These are phyloP conservation scores for Tetrapedia diversipes DNA, from an alignment of 2,888 invertebrate species.

Conservation along the genomic window DNA sequence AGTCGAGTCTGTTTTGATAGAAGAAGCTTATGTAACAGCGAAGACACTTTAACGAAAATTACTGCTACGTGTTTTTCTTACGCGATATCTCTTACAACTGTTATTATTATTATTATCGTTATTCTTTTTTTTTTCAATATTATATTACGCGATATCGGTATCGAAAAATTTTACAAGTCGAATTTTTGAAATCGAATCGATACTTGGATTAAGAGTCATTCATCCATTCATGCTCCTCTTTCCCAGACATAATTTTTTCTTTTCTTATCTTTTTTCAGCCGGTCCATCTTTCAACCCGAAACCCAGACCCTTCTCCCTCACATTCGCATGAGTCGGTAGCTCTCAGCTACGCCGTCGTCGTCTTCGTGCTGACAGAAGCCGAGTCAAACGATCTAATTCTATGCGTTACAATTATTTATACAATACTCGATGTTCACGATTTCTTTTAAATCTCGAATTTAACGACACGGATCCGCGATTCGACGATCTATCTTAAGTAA, in stretches of 20 bases:
- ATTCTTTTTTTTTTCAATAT: neutral
- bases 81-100: neutral
- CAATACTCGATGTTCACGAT: slow-evolving; percentile 49
- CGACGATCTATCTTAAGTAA: neutral
- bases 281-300: slow-evolving; percentile 85
- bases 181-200: neutral
- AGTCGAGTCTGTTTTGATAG: slow-evolving; percentile 28
- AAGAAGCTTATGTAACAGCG: slow-evolving; percentile 36
- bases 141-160: neutral
- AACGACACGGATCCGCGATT: slow-evolving; percentile 6
- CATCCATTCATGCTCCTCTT: slow-evolving; percentile 23
- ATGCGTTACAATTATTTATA: slow-evolving; percentile 30
- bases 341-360: slow-evolving; percentile 78
- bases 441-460: slow-evolving; percentile 30
- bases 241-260: slow-evolving; percentile 75
- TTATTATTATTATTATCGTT: neutral
- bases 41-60: slow-evolving; percentile 8
- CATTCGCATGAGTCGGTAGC: slow-evolving; percentile 83
- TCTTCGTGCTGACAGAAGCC: slow-evolving; percentile 66
- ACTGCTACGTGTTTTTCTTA: neutral
- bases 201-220: slow-evolving; percentile 27
- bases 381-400: slow-evolving; percentile 49
- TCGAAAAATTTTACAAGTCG: neutral
- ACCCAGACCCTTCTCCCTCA: slow-evolving; percentile 86
- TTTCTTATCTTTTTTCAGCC: slow-evolving; percentile 85